Percentiles rank a stretch among this genome's conserved stretches.
Evolutionary conservation across 2,888 invertebrate species (phyloP).

Genomic region (Patella ulyssiponensis): DNA sequence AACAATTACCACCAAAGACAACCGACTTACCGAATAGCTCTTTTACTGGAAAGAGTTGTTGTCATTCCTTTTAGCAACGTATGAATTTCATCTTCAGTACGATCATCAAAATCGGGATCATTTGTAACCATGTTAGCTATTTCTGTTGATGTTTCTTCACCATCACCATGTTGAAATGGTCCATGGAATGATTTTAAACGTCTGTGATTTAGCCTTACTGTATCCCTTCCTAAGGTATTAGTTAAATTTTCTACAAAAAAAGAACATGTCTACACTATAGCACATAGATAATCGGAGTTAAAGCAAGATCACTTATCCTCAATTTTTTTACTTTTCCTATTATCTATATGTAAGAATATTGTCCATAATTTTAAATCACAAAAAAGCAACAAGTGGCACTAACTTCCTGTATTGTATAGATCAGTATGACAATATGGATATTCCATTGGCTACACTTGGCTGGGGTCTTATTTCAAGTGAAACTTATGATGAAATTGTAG

Average conservation of each 20-base stretch:
- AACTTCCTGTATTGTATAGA: no score
- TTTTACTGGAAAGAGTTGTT: constrained; percentile 50
- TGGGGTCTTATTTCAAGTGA: no score
- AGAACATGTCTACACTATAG: no score
- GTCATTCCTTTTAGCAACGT: constrained; percentile 51
- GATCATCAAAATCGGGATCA: constrained; percentile 44
- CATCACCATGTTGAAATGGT: constrained; percentile 33
- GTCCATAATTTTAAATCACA: no score
- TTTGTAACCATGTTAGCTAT: constrained; percentile 35
- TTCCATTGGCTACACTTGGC: no score
- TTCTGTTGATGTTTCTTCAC: constrained; percentile 40
- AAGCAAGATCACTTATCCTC: no score
- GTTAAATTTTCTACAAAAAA: background rate
- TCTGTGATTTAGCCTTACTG: constrained; percentile 23
- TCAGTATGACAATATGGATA: no score
- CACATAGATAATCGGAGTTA: no score
- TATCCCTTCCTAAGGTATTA: constrained; percentile 14
- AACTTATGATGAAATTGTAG: no score
- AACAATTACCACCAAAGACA: background rate
- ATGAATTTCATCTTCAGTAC: constrained; percentile 46
- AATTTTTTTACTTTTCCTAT: no score
- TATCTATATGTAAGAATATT: no score
- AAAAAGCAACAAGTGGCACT: no score
- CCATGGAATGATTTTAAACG: constrained; percentile 38
- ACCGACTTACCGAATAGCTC: constrained; percentile 48